phyloP scores from a whole-genome alignment of 2,113 vertebrate genomes.

The Rhinogobius similis region DNA sequence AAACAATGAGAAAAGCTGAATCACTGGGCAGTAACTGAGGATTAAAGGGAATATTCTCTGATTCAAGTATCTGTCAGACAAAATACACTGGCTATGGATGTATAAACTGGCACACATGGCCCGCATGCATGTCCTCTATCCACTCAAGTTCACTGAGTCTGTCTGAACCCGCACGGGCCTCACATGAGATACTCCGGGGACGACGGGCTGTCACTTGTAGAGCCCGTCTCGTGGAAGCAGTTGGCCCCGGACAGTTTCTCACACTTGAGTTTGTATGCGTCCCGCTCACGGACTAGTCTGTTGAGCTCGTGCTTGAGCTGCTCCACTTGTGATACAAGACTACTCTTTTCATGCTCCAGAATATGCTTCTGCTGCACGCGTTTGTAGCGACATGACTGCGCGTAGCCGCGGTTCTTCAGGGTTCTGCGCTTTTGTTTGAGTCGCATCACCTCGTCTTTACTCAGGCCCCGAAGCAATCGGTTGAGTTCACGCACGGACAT shows the following conservation, averaged over 20 bases:
- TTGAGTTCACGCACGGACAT: slow-evolving; percentile 97
- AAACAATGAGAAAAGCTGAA: slow-evolving; percentile 57
- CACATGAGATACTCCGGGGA: slow-evolving; percentile 96
- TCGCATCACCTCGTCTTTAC: slow-evolving; percentile 95
- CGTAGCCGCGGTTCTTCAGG: slow-evolving; percentile 96
- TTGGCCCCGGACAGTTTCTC: slow-evolving; percentile 91
- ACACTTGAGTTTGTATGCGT: slow-evolving; percentile 96
- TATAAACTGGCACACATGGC: slow-evolving; percentile 72
- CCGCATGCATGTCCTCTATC: slow-evolving; percentile 71
- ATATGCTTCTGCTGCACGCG: slow-evolving; percentile 95
- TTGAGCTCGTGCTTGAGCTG: slow-evolving; percentile 94
- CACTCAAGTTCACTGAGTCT: slow-evolving; percentile 3
- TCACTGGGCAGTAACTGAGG: slow-evolving; percentile 50
- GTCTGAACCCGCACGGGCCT: slow-evolving; percentile 49
- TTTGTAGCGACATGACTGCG: slow-evolving; percentile 97
- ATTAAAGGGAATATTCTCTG: slow-evolving; percentile 62
- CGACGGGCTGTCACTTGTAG: slow-evolving; percentile 91
- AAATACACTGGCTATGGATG: slow-evolving; percentile 57
- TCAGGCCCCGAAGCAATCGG: slow-evolving; percentile 90
- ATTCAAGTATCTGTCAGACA: slow-evolving; percentile 69
- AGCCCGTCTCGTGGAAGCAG: slow-evolving; percentile 91
- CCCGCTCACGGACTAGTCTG: slow-evolving; percentile 91
- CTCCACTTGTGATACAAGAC: slow-evolving; percentile 92
- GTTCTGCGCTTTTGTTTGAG: slow-evolving; percentile 98
- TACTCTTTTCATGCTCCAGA: slow-evolving; percentile 95